phyloP scores from a whole-genome alignment of 2,888 invertebrate genomes.

The Bedellia somnulentella region DNA sequence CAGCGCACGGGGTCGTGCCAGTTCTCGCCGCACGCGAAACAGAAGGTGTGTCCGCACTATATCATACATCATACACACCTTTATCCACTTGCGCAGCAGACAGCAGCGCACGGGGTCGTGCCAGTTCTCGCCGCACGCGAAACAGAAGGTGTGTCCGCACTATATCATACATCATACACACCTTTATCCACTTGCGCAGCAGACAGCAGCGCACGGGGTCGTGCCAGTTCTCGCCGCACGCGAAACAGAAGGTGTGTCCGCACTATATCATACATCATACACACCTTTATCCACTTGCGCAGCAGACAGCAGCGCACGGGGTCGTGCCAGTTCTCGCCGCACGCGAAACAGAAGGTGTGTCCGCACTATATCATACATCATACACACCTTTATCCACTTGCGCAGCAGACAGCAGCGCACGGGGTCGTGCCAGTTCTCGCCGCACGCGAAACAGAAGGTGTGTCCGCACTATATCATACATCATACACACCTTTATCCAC shows the following conservation, averaged over 20 bases:
- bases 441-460: conserved; percentile 95
- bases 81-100: conserved; percentile 93
- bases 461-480: too few relatives aligned
- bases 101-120: conserved; percentile 97
- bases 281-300: conserved; percentile 92
- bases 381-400: conserved; percentile 95
- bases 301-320: conserved; percentile 94
- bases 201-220: conserved; percentile 95
- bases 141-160: conserved; percentile 95
- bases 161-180: too few relatives aligned
- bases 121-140: conserved; percentile 95
- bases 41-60: conserved; percentile 93
- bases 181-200: conserved; percentile 93
- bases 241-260: conserved; percentile 92
- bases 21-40: conserved; percentile 94
- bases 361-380: too few relatives aligned
- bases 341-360: conserved; percentile 94
- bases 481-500: conserved; percentile 96
- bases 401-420: conserved; percentile 90
- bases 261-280: too few relatives aligned
- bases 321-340: conserved; percentile 98
- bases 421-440: conserved; percentile 98
- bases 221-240: conserved; percentile 97
- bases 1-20: conserved; percentile 99
- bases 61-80: too few relatives aligned